phyloP scores from a whole-genome alignment of 2,113 vertebrate species.

The zebrafish (Danio rerio) region GRCz12tu NC_133187.1:44028001-44028500 shows the following conservation, averaged over 20 bases:
- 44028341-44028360: constrained; percentile 46
- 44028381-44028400: constrained; percentile 25
- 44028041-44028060: neutral
- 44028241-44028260: constrained; percentile 1
- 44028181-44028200: neutral
- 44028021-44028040: neutral
- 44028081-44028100: constrained; percentile 3
- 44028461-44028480: constrained; percentile 35
- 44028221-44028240: neutral
- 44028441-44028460: neutral
- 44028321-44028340: constrained; percentile 36
- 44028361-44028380: constrained; percentile 14
- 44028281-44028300: constrained; percentile 11
- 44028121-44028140: neutral
- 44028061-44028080: constrained; percentile 14
- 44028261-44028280: neutral
- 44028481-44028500: constrained; percentile 37
- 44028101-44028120: neutral
- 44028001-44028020: neutral
- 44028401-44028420: too few species aligned
- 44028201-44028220: neutral
- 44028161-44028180: neutral
- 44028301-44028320: constrained; percentile 13
- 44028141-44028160: neutral
- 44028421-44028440: constrained; percentile 15